phyloP scores from a whole-genome alignment of 2,797 vertebrate genomes.

The Natrix natrix region DNA sequence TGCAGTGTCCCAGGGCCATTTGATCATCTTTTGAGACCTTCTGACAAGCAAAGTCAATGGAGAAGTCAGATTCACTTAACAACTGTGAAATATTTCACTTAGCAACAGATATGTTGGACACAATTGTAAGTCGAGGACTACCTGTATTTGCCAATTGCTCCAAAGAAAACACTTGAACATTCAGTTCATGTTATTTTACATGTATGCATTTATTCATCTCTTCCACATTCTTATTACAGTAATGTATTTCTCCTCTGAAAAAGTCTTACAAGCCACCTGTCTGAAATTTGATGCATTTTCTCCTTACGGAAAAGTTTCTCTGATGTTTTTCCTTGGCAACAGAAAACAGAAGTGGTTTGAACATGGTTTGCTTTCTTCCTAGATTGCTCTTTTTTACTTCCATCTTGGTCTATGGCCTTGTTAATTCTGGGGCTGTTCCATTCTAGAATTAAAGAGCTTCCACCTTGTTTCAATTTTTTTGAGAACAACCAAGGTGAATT shows the following conservation, averaged over 20 bases:
- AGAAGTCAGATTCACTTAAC: neutral
- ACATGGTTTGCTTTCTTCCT: neutral
- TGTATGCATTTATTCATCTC: neutral
- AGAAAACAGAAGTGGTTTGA: neutral
- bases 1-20: neutral
- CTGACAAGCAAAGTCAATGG: neutral
- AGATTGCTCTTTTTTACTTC: neutral
- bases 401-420: neutral
- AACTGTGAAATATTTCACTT: neutral
- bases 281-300: neutral
- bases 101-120: neutral
- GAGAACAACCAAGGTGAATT: neutral
- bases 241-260: neutral
- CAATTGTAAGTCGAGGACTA: neutral
- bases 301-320: neutral
- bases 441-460: neutral
- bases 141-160: neutral
- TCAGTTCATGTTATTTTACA: neutral
- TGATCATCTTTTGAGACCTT: neutral
- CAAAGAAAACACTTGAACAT: neutral
- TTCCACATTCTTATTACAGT: neutral
- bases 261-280: neutral
- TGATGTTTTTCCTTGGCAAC: neutral
- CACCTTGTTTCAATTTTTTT: neutral
- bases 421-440: neutral